phyloP scores from a whole-genome alignment of 92 coral and sea anemone species.

The Desmophyllum pertusum region DNA sequence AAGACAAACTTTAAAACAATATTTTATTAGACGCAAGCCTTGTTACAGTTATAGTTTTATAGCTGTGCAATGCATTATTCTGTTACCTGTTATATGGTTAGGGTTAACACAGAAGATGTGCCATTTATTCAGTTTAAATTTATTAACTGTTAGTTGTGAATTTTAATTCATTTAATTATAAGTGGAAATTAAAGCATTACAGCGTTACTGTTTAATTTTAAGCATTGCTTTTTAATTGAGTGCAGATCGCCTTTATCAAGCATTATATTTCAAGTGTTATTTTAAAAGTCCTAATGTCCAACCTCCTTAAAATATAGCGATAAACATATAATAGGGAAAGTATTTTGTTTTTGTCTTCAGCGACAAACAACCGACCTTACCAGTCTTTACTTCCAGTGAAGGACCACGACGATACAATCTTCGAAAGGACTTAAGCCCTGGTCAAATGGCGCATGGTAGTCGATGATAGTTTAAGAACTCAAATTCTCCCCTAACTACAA shows the following conservation, averaged over 20 bases:
- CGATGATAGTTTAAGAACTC: no score
- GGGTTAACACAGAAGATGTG: not conserved
- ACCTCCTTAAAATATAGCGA: slow-evolving; percentile 40
- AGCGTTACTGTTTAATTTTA: not conserved
- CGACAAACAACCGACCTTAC: not conserved
- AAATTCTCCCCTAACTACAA: no score
- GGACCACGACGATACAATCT: not conserved
- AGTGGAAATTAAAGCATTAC: not conserved
- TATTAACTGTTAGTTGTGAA: no score
- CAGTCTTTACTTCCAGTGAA: not conserved
- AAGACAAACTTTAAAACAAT: not conserved
- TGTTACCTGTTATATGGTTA: not conserved
- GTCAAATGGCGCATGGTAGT: no score
- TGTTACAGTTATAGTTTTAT: not conserved
- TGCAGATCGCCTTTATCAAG: not conserved
- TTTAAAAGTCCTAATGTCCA: slow-evolving; percentile 36
- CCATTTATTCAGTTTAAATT: not conserved
- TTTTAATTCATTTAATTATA: no score
- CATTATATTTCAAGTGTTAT: slow-evolving; percentile 19
- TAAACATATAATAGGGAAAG: not conserved
- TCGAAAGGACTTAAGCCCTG: not conserved
- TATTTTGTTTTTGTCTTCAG: not conserved
- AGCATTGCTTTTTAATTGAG: not conserved
- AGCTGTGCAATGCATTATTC: not conserved
- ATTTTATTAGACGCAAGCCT: not conserved